These are phyloP conservation scores for Paratilapia polleni DNA, from an alignment of 2,113 vertebrate genomes.

Conservation along the genomic window DNA sequence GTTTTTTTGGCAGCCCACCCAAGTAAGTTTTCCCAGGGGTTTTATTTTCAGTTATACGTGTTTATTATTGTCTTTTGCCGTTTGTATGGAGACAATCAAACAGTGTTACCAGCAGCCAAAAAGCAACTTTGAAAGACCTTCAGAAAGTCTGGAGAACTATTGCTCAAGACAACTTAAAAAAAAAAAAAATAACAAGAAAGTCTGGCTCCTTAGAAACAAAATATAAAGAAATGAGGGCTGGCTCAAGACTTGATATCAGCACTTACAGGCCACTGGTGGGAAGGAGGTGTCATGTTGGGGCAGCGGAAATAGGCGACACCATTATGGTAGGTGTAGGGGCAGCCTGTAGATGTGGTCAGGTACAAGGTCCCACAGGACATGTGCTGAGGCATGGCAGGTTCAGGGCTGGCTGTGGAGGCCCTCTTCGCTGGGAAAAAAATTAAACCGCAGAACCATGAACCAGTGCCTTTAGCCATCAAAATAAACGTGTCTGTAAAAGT, in stretches of 20 bases:
- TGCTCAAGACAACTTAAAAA: no score
- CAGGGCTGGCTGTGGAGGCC: constrained; percentile 48
- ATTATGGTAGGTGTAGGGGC: constrained; percentile 88
- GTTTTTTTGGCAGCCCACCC: no score
- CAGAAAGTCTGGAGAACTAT: no score
- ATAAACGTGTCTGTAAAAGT: not conserved
- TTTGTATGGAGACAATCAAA: no score
- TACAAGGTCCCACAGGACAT: constrained; percentile 74
- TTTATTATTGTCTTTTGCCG: no score
- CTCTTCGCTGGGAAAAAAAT: constrained; percentile 11
- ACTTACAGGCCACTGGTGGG: constrained; percentile 81
- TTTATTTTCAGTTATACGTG: no score
- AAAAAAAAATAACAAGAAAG: no score
- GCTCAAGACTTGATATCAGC: not conserved
- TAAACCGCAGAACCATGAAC: not conserved
- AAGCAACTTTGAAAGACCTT: no score
- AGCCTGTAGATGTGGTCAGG: constrained; percentile 86
- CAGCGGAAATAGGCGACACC: constrained; percentile 89
- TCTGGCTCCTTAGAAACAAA: no score
- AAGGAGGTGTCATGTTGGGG: constrained; percentile 73
- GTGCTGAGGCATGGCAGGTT: constrained; percentile 23
- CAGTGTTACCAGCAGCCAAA: no score
- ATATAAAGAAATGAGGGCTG: no score
- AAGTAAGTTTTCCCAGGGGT: no score
- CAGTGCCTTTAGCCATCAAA: not conserved